phyloP scores from a whole-genome alignment of 2,797 vertebrate genomes.

The Hyperoplus immaculatus region DNA sequence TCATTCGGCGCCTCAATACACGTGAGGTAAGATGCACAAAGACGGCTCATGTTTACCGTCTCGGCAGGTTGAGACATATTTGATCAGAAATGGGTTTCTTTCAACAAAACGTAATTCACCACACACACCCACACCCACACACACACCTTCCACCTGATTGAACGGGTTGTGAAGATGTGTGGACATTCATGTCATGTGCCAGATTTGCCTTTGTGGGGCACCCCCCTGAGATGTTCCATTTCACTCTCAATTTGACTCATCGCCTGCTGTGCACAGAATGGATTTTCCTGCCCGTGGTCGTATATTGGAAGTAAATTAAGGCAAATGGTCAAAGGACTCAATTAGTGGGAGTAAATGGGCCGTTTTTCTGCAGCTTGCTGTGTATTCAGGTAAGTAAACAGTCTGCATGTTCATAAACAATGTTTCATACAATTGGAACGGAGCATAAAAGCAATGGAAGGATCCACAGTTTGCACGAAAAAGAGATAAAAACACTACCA shows the following conservation, averaged over 20 bases:
- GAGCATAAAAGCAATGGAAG: not conserved
- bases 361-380: conserved; percentile 13
- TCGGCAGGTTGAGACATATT: not conserved
- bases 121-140: not conserved
- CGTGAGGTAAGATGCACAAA: not conserved
- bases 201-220: not conserved
- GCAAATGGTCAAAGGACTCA: conserved; percentile 22
- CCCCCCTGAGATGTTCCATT: conserved; percentile 5
- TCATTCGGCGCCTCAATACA: conserved; percentile 3
- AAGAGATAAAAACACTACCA: no score
- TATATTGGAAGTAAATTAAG: conserved; percentile 10
- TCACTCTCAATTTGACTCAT: not conserved
- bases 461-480: not conserved
- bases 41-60: not conserved
- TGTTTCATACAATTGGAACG: not conserved
- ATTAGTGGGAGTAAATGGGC: not conserved
- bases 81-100: not conserved
- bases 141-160: not conserved
- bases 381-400: not conserved
- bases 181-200: not conserved
- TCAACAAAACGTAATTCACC: not conserved
- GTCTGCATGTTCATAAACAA: not conserved
- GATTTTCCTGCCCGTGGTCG: conserved; percentile 16
- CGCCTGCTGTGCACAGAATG: conserved; percentile 3
- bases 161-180: not conserved